Base-by-base conservation (phyloP, 2,113 vertebrate species). In the Cebidichthys violaceus region DNA sequence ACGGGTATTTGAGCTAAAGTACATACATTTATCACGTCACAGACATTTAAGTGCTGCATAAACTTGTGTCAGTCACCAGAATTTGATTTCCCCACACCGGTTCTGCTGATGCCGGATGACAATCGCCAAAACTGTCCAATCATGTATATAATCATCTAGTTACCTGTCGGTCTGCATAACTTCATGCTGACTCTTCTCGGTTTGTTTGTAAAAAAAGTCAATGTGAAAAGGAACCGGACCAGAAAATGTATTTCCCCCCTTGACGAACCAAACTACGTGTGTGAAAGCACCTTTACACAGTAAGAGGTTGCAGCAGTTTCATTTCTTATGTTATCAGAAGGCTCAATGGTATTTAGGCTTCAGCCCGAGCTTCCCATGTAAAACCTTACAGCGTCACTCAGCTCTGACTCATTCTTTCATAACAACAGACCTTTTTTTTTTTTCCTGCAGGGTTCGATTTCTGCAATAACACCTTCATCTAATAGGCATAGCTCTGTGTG, bases 351-450 rank as follows among this genome's bases (percentile, higher is more conserved):
- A 54, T 81, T 70, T 27, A 11, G 33, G 9, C 39, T 75, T 60
- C 15, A 50, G 52, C 27, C 22, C 47, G 37, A 47, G n/a, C 31
- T 65, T 24, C 41, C 62, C 41, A 31, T 84, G 33, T 47, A 43
- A 50, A 61, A 59, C 10, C 10, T 77, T 17, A 39, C 29, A 67
- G 45, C 17, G 15, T 15, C 41, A 43, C 24, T 66, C 1, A 74
- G 45, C 24, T 67, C n/a, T n/a, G 65, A 68, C n/a, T 81, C 27
- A 74, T 70, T 70, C 22, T 31, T 14, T 75, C 35, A 52, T 70
- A 75, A 73, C 61, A 31, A 79, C 78, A 15, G 27, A 31, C 41
- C n/a, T n/a, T n/a, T n/a, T n/a, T n/a, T n/a, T n/a, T n/a, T n/a
- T 39, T 20, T 73, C 9, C 18, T 27, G n/a, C 37, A 43, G 7